Percentiles rank a stretch among this genome's conserved stretches.
Evolutionary conservation across 2,888 invertebrate species (phyloP).

Genomic region (Drosophila longiperda): DNA sequence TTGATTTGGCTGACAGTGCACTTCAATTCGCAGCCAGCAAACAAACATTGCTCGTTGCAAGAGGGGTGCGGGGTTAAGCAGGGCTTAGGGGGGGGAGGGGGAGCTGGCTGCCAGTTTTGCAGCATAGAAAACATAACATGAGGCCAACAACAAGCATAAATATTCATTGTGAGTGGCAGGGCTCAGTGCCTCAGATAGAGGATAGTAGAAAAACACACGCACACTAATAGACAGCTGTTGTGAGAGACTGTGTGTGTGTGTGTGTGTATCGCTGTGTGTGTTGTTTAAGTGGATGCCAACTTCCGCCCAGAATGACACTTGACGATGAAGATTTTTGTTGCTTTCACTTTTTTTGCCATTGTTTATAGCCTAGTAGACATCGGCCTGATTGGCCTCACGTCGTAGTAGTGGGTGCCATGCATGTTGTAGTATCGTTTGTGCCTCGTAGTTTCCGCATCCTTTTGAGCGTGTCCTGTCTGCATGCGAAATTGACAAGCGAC

Average conservation of each 20-base stretch:
- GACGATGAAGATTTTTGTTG: slow-evolving; percentile 81
- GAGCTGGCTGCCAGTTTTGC: slow-evolving; percentile 33
- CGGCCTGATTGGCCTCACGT: slow-evolving; percentile 52
- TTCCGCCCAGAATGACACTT: slow-evolving; percentile 78
- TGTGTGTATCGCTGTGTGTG: slow-evolving; percentile 29
- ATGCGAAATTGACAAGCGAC: slow-evolving; percentile 44
- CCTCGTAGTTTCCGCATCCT: slow-evolving; percentile 10
- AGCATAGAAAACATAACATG: slow-evolving; percentile 57
- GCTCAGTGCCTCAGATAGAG: slow-evolving; percentile 26
- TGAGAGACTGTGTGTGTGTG: background rate
- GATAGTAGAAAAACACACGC: slow-evolving; percentile 24
- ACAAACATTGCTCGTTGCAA: slow-evolving; percentile 18
- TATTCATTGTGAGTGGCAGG: slow-evolving; percentile 65
- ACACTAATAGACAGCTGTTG: slow-evolving; percentile 46
- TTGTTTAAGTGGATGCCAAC: slow-evolving; percentile 60
- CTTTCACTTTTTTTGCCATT: slow-evolving; percentile 80
- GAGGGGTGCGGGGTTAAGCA: background rate
- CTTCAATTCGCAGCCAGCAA: slow-evolving; percentile 51
- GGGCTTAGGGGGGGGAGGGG: background rate
- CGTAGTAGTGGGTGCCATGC: background rate
- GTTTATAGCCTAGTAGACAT: slow-evolving; percentile 29
- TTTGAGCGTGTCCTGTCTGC: slow-evolving; percentile 29
- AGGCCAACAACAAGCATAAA: slow-evolving; percentile 68
- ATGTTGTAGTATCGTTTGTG: background rate
- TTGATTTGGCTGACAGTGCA: slow-evolving; percentile 70